Evolutionary conservation across 1,140 invertebrate genomes (phyloP).

Genomic region (Drosophila kanapiae): DNA sequence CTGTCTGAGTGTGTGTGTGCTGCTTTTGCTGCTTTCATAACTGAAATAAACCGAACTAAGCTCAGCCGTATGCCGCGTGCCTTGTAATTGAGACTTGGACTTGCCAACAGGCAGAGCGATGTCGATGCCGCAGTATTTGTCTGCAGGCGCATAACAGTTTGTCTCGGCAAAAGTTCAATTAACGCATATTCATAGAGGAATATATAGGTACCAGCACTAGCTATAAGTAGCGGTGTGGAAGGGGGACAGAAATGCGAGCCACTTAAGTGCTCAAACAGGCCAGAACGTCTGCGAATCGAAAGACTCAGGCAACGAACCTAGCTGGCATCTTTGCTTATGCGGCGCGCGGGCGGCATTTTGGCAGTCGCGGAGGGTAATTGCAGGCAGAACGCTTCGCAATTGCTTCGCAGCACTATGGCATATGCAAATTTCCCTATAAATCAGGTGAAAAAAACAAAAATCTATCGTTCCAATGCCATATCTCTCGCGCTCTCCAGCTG

Average conservation of each 20-base stretch:
- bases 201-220: constrained; percentile 4
- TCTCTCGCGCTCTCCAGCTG: constrained; percentile 52
- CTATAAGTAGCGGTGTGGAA: background rate
- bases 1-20: background rate
- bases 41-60: constrained; percentile 27
- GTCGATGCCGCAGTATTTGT: constrained; percentile 61
- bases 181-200: constrained; percentile 72
- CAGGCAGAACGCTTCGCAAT: constrained; percentile 10
- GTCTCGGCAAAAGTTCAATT: constrained; percentile 80
- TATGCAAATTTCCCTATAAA: constrained; percentile 82
- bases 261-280: constrained; percentile 80
- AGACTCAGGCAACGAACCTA: constrained; percentile 83
- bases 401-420: constrained; percentile 44
- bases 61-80: constrained; percentile 37
- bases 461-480: constrained; percentile 41
- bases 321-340: constrained; percentile 18
- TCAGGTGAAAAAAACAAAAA: constrained; percentile 42
- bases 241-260: constrained; percentile 22
- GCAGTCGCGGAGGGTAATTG: background rate
- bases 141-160: constrained; percentile 69
- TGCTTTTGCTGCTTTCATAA: constrained; percentile 62
- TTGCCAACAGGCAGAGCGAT: constrained; percentile 19
- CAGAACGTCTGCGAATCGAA: constrained; percentile 78
- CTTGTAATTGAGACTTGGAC: constrained; percentile 56
- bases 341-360: background rate